A percentile compares a stretch with the other conserved stretches of the same genome.
Conservation (phyloP, 1,140 invertebrate genomes). For the Capitella teleta region DNA sequence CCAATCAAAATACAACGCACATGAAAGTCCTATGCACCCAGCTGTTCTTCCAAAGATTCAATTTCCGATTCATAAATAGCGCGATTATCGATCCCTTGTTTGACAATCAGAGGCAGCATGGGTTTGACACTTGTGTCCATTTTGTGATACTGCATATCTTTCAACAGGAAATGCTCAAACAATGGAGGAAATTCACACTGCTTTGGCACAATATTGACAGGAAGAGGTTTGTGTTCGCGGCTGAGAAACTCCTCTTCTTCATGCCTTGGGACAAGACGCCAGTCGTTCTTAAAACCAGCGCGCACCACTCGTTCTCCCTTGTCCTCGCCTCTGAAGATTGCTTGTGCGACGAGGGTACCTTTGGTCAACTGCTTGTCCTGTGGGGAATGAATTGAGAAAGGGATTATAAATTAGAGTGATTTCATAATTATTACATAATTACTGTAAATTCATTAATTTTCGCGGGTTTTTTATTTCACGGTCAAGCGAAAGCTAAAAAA, state of each 20-base stretch:
- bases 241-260: constrained; percentile 11
- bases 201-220: not conserved
- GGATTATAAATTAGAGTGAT: too few relatives aligned
- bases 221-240: not conserved
- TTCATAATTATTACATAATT: too few relatives aligned
- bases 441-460: too few relatives aligned
- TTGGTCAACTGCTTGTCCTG: not conserved
- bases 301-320: constrained; percentile 2
- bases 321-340: constrained; percentile 10
- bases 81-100: not conserved
- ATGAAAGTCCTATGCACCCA: too few relatives aligned
- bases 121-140: not conserved
- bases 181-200: constrained; percentile 3
- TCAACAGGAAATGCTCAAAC: constrained; percentile 3
- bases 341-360: not conserved
- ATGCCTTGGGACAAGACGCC: constrained; percentile 12
- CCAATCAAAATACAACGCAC: too few relatives aligned
- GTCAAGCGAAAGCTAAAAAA: too few relatives aligned
- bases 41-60: too few relatives aligned
- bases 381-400: not conserved
- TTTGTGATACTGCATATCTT: not conserved
- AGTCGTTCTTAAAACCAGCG: constrained; percentile 10
- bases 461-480: too few relatives aligned
- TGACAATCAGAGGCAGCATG: not conserved
- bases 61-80: too few relatives aligned